Conservation (phyloP, 2,113 vertebrate species). For the Ammodytes dubius region DNA sequence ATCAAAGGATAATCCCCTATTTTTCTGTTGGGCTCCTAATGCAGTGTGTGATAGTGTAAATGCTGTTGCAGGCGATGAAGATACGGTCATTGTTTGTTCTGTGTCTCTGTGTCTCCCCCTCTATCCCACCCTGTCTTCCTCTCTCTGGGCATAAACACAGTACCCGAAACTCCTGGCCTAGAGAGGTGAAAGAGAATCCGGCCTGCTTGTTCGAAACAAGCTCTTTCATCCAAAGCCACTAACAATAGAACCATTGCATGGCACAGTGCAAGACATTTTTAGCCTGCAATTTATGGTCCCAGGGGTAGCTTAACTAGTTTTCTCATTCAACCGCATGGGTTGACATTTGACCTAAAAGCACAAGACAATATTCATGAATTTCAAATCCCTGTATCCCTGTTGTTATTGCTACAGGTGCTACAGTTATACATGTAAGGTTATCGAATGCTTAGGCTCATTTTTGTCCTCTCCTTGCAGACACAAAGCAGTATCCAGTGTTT, state of each 20-base stretch:
- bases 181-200: slow-evolving; percentile 39
- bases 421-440: neutral
- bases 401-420: neutral
- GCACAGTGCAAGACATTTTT: slow-evolving; percentile 46
- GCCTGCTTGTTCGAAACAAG: slow-evolving; percentile 61
- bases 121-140: slow-evolving; percentile 35
- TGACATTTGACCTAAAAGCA: slow-evolving; percentile 43
- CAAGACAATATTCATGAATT: slow-evolving; percentile 21
- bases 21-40: slow-evolving; percentile 75
- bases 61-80: slow-evolving; percentile 62
- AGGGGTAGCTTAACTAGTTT: slow-evolving; percentile 41
- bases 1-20: slow-evolving; percentile 83
- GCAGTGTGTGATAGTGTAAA: slow-evolving; percentile 74
- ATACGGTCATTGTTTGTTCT: slow-evolving; percentile 67
- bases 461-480: slow-evolving; percentile 86
- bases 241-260: slow-evolving; percentile 60
- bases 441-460: slow-evolving; percentile 15
- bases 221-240: slow-evolving; percentile 63
- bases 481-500: slow-evolving; percentile 98
- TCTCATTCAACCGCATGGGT: slow-evolving; percentile 28
- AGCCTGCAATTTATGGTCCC: slow-evolving; percentile 51
- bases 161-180: slow-evolving; percentile 32
- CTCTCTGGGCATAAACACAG: slow-evolving; percentile 39
- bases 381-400: neutral
- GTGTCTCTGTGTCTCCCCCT: slow-evolving; percentile 37